These are phyloP conservation scores for Myotis yumanensis DNA, from an alignment of 2,113 vertebrate species.

Conservation along the genomic window DNA sequence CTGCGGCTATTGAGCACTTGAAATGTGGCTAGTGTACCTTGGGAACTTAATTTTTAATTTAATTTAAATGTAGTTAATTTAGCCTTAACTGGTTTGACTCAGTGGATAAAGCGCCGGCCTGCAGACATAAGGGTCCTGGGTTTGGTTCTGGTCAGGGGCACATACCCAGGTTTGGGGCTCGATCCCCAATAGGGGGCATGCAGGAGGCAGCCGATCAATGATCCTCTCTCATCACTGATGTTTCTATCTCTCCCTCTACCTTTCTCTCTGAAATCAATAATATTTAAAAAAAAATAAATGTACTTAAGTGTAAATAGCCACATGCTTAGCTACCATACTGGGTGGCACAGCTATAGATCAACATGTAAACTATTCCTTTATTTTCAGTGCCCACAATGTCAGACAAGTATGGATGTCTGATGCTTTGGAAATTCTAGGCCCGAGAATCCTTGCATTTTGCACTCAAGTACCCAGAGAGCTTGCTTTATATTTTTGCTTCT, in stretches of 20 bases:
- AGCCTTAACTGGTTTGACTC: too few species aligned
- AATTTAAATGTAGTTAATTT: not conserved
- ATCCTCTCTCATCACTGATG: too few species aligned
- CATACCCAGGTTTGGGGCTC: too few species aligned
- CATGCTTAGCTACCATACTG: not conserved
- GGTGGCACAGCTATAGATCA: not conserved
- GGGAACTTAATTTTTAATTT: not conserved
- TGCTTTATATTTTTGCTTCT: constrained; percentile 24
- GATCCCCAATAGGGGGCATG: too few species aligned
- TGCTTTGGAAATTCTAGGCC: not conserved
- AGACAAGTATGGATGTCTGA: not conserved
- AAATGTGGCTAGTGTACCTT: not conserved
- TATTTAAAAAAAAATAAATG: too few species aligned
- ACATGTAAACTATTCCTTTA: not conserved
- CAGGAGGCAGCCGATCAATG: too few species aligned
- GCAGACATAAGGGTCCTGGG: too few species aligned
- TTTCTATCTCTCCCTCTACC: too few species aligned
- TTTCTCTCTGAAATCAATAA: too few species aligned
- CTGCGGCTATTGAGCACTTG: not conserved
- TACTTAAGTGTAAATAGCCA: not conserved
- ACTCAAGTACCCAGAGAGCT: not conserved
- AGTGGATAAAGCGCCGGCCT: too few species aligned
- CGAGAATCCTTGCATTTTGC: not conserved
- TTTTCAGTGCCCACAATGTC: not conserved
- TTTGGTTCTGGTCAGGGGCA: too few species aligned